These are phyloP conservation scores for Maccullochella peelii DNA, from an alignment of 2,113 vertebrate genomes.

Conservation along the genomic window DNA sequence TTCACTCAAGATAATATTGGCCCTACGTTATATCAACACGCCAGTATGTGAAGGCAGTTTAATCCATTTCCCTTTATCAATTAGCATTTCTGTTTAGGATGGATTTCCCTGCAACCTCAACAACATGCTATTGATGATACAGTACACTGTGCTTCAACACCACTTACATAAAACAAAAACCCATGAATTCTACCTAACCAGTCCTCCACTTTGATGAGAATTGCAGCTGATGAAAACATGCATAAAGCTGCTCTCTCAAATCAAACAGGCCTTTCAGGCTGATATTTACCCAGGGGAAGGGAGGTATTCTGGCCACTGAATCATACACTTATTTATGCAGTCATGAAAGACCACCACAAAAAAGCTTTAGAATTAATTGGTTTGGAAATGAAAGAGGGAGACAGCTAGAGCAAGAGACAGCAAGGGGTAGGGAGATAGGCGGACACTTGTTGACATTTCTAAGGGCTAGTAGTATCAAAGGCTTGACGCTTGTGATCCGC, in stretches of 20 bases:
- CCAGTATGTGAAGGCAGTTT: background rate
- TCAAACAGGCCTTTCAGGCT: slow-evolving; percentile 45
- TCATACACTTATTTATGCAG: slow-evolving; percentile 58
- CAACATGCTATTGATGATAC: background rate
- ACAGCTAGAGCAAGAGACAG: slow-evolving; percentile 29
- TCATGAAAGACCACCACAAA: slow-evolving; percentile 48
- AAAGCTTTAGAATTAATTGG: slow-evolving; percentile 64
- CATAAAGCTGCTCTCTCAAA: slow-evolving; percentile 22
- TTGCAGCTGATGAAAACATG: slow-evolving; percentile 32
- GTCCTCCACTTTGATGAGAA: slow-evolving; percentile 22
- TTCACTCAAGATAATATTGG: background rate
- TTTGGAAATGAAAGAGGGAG: slow-evolving; percentile 56
- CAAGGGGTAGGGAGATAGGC: slow-evolving; percentile 39
- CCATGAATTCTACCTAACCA: background rate
- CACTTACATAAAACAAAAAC: background rate
- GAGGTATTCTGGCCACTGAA: slow-evolving; percentile 38
- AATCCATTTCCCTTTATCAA: background rate
- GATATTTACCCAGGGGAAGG: slow-evolving; percentile 47
- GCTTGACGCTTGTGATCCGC: slow-evolving; percentile 57
- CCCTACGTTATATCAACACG: background rate
- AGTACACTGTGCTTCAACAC: background rate
- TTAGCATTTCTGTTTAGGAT: background rate
- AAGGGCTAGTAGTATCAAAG: slow-evolving; percentile 66
- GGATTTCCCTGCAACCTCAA: background rate
- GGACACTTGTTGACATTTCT: slow-evolving; percentile 75